phyloP scores from a whole-genome alignment of 2,888 invertebrate species.

The Syrista parreyssii region DNA sequence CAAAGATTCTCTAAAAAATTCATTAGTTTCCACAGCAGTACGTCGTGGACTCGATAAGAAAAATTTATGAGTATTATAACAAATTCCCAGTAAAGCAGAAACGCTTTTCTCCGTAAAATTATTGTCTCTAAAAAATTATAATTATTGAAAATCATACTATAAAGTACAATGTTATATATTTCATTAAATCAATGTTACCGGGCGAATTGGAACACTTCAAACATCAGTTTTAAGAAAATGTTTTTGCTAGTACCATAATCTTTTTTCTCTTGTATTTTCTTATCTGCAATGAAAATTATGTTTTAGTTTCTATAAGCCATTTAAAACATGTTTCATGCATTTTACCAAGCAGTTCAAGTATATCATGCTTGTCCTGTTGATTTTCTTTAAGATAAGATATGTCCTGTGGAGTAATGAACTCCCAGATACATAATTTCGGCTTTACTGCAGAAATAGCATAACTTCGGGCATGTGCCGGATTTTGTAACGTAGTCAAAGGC shows the following conservation, averaged over 20 bases:
- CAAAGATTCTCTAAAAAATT: slow-evolving; percentile 46
- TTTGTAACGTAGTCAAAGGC: slow-evolving; percentile 29
- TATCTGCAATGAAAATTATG: slow-evolving; percentile 32
- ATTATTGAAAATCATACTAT: neutral
- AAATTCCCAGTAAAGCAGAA: slow-evolving; percentile 49
- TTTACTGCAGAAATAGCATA: slow-evolving; percentile 9
- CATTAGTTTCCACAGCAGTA: slow-evolving; percentile 41
- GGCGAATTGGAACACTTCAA: slow-evolving; percentile 48
- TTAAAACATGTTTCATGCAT: slow-evolving; percentile 17
- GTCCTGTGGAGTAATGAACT: slow-evolving; percentile 43
- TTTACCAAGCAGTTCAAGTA: slow-evolving; percentile 47
- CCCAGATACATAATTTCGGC: slow-evolving; percentile 45
- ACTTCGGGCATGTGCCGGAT: slow-evolving; percentile 8
- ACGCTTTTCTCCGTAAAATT: slow-evolving; percentile 42
- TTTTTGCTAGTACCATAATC: slow-evolving; percentile 26
- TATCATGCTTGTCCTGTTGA: slow-evolving; percentile 35
- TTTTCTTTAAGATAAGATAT: slow-evolving; percentile 39
- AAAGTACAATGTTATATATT: slow-evolving; percentile 7
- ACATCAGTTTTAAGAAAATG: slow-evolving; percentile 41
- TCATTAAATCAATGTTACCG: slow-evolving; percentile 38
- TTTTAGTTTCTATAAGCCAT: slow-evolving; percentile 9
- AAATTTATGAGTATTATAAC: slow-evolving; percentile 46
- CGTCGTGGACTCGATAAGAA: slow-evolving; percentile 47
- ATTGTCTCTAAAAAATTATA: slow-evolving; percentile 36
- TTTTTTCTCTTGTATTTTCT: slow-evolving; percentile 30